Base-by-base conservation (phyloP, 2,888 invertebrate genomes). In the Aspidapion aeneum region DNA sequence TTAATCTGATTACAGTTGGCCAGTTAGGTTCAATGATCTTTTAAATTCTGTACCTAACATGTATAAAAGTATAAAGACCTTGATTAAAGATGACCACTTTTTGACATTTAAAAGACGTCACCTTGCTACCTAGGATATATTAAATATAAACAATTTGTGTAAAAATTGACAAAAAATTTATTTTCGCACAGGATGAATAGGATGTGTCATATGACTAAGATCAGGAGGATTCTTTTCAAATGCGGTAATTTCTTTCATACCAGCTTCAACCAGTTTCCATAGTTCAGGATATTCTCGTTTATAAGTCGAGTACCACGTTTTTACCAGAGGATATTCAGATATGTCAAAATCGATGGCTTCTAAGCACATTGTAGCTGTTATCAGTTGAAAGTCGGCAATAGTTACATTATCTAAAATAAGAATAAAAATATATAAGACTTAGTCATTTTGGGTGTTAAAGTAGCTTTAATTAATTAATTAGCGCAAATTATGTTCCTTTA, bases 151-250 rank as follows among this genome's bases (percentile, higher is more conserved):
- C n/a, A n/a, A n/a, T n/a, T n/a, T n/a, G n/a, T n/a, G 35, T 52
- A 5, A 52, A 52, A 17, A 19, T 52, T n/a, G 7, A 52, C 17
- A 52, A 9, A 9, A 52, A 52, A 52, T 52, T 48, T n/a, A 52
- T 58, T 86, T 87, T 61, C 86, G 82, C 21, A 85, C 81, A 1
- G 90, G 90, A 79, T 91, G 90, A 67, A 90, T 85, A 2, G 91
- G 91, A 77, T 91, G 91, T 58, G 85, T 82, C 79, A 91, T 82
- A 65, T 86, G 82, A 5, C 87, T 85, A 35, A 91, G 74, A 77
- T 91, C 89, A 1, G 91, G 91, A 1, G 88, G 90, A 80, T 90
- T 90, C 57, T 85, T 86, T 52, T 86, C 87, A 69, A 90, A 90
- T 57, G 84, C 81, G 56, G 79, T 82, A 59, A 92, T 84, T 76